Evolutionary conservation across 2,113 vertebrate genomes (phyloP).

Genomic region (Hystrix cristata): DNA sequence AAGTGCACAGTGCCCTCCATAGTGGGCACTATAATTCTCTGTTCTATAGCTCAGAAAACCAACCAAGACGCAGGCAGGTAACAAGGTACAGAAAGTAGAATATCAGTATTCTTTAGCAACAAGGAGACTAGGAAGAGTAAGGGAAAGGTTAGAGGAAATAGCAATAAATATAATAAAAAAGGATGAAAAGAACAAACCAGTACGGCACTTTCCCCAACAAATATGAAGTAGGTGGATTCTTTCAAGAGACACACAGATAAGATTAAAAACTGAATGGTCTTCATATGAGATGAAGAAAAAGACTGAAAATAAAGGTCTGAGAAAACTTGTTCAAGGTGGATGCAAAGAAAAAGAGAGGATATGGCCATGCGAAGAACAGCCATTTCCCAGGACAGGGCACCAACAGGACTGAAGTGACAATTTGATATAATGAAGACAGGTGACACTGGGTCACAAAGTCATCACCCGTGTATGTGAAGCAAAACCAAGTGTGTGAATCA

Average conservation of each 20-base stretch:
- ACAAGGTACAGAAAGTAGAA: not conserved
- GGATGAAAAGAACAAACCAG: not conserved
- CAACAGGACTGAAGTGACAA: not conserved
- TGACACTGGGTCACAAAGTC: not conserved
- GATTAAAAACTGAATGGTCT: not conserved
- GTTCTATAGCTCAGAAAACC: not conserved
- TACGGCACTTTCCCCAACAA: not conserved
- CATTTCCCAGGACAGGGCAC: not conserved
- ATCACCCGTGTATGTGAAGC: not conserved
- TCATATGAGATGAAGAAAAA: not conserved
- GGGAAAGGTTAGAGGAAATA: not conserved
- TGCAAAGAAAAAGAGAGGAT: not conserved
- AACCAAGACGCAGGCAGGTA: not conserved
- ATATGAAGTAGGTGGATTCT: not conserved
- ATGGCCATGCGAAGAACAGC: not conserved
- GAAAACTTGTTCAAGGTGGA: not conserved
- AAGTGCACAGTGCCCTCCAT: not conserved
- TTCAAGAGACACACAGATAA: not conserved
- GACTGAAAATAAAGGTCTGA: not conserved
- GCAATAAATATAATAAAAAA: not conserved
- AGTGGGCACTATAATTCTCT: not conserved
- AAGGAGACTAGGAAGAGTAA: not conserved
- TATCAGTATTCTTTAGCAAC: conserved; percentile 12
- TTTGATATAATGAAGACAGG: not conserved
- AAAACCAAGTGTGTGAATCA: not conserved